Evolutionary conservation across 1,140 invertebrate genomes (phyloP).

Genomic region (Bicyclus anynana): DNA sequence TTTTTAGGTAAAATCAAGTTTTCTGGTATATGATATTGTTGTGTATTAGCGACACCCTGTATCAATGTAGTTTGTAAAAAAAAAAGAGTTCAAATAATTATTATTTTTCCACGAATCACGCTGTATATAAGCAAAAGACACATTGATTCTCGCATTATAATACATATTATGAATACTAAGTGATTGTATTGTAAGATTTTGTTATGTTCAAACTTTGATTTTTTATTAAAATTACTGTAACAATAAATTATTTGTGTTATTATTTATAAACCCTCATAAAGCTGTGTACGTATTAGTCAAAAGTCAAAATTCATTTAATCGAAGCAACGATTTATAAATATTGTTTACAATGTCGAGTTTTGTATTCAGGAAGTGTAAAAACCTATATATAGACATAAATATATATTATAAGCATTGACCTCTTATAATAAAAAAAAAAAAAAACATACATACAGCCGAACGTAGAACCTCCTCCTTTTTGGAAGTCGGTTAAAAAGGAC

Average conservation of each 20-base stretch:
- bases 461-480: too few species aligned
- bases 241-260: background rate
- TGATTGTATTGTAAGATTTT: slow-evolving; percentile 11
- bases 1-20: too few species aligned
- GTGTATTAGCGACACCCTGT: background rate
- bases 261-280: slow-evolving; percentile 2
- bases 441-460: too few species aligned
- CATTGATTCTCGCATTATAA: background rate
- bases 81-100: background rate
- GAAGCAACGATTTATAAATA: too few species aligned
- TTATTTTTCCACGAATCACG: background rate
- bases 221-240: slow-evolving; percentile 18
- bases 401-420: too few species aligned
- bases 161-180: background rate
- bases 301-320: too few species aligned
- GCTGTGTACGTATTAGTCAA: too few species aligned
- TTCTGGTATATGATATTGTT: background rate
- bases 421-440: too few species aligned
- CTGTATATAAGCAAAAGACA: slow-evolving; percentile 2
- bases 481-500: too few species aligned
- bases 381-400: too few species aligned
- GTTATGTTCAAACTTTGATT: slow-evolving; percentile 16
- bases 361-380: too few species aligned
- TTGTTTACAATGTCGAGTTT: too few species aligned
- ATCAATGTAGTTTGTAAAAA: background rate